These are phyloP conservation scores for Eilema caniola DNA, from an alignment of 2,888 invertebrate genomes.

Conservation along the genomic window DNA sequence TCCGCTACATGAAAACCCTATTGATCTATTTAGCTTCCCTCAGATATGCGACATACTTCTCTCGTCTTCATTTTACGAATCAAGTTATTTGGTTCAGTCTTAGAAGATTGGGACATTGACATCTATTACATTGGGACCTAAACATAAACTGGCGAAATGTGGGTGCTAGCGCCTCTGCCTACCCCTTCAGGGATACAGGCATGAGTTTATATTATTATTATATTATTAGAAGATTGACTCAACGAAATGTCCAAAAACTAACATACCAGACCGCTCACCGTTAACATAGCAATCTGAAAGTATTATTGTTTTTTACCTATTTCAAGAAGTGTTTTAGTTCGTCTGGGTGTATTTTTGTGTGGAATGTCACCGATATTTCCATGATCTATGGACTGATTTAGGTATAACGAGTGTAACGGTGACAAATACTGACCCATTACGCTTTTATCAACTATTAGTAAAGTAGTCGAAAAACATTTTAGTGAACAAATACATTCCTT, in stretches of 20 bases:
- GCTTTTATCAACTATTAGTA: too few species aligned
- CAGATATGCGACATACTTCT: background rate
- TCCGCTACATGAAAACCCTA: background rate
- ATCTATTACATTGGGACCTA: too few species aligned
- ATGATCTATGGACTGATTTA: background rate
- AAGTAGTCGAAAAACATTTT: too few species aligned
- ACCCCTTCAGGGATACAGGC: too few species aligned
- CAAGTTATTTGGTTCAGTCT: background rate
- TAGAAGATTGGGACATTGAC: constrained; percentile 1
- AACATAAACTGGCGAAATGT: too few species aligned
- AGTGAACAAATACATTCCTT: too few species aligned
- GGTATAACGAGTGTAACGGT: too few species aligned
- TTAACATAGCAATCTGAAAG: background rate
- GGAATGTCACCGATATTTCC: background rate
- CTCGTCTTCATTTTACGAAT: background rate
- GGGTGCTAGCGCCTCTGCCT: too few species aligned
- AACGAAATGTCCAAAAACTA: background rate
- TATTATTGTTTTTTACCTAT: background rate
- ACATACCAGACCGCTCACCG: background rate
- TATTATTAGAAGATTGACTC: constrained; percentile 1
- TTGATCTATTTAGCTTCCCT: background rate
- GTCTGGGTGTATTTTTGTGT: background rate
- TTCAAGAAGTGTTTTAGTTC: background rate
- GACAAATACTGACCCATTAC: too few species aligned
- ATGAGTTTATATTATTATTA: too few species aligned